Evolutionary conservation across 2,888 invertebrate genomes (phyloP).

Genomic region (Bombyx huttoni): DNA sequence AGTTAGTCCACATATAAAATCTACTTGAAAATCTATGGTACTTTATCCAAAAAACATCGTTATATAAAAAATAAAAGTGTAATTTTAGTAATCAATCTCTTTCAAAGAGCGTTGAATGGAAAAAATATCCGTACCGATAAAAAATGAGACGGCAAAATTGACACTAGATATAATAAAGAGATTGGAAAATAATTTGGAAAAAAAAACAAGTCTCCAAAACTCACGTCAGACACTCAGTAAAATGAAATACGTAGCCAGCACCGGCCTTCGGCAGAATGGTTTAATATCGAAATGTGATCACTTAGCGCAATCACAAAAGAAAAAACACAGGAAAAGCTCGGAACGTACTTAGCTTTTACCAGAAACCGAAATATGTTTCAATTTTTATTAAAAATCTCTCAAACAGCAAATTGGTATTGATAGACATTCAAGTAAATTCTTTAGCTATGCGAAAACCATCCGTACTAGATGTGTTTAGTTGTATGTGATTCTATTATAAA

Average conservation of each 20-base stretch:
- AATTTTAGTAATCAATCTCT: neutral
- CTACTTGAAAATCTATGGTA: too few relatives aligned
- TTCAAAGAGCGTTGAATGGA: neutral
- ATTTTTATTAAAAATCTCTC: constrained; percentile 49
- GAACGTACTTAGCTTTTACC: constrained; percentile 61
- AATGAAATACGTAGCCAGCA: constrained; percentile 70
- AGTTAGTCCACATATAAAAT: too few relatives aligned
- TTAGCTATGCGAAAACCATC: constrained; percentile 17
- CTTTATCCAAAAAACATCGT: neutral
- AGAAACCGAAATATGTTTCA: constrained; percentile 60
- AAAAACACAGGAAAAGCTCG: constrained; percentile 51
- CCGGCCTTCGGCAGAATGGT: constrained; percentile 69
- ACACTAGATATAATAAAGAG: constrained; percentile 55
- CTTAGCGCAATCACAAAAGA: constrained; percentile 71
- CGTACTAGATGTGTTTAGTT: neutral
- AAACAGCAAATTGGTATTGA: constrained; percentile 45
- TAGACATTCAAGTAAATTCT: constrained; percentile 36
- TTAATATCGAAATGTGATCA: constrained; percentile 74
- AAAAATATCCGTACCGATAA: constrained; percentile 17
- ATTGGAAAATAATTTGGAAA: constrained; percentile 61
- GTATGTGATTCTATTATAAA: too few relatives aligned
- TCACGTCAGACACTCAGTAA: constrained; percentile 70
- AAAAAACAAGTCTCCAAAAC: constrained; percentile 66
- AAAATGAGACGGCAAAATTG: constrained; percentile 36
- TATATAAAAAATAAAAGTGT: neutral